Base-by-base conservation (phyloP, 2,888 invertebrate genomes). In the Microdon myrmicae region DNA sequence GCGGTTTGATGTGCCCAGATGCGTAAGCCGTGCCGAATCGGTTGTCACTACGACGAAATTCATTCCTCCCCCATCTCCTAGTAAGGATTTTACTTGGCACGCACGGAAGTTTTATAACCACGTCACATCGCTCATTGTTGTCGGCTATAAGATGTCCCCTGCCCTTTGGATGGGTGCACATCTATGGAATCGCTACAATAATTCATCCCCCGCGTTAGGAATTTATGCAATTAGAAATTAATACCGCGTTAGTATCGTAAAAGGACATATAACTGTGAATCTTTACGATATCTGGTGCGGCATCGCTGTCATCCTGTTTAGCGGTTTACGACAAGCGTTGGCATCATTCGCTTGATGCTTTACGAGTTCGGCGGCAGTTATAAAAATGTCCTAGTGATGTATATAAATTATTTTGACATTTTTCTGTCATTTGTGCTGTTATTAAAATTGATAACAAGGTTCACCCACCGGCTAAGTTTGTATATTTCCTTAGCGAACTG, bases 151-250 rank as follows among this genome's bases (percentile, higher is more conserved):
- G 48, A 61, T 61, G 55, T 61, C 8, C 16, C 17, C 28, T 28
- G 37, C n/a, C n/a, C n/a, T n/a, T n/a, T n/a, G n/a, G n/a, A n/a
- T 32, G 14, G 31, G 43, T 39, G 25, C 53, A 39, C 32, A 44
- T 54, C 26, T 29, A 29, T 48, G 38, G 19, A 39, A 32, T 20
- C 23, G 6, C 22, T 34, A 14, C 51, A 41, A 48, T 48, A 32
- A 43, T 51, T 51, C 49, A 34, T 28, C 54, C 56, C 56, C 28
- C 22, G 56, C n/a, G 25, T 23, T n/a, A 5, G 20, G 43, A 58
- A 64, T 58, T 58, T 64, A 64, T 64, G 58, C 64, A 64, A 64
- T 64, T 64, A 64, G 64, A 64, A 64, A 64, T 64, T 64, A 64
- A 64, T 64, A 64, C 64, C 43, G 58, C 56, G 64, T 51, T 56